phyloP scores from a whole-genome alignment of 64 coral and sea anemone genomes.

The Astreopora myriophthalma region DNA sequence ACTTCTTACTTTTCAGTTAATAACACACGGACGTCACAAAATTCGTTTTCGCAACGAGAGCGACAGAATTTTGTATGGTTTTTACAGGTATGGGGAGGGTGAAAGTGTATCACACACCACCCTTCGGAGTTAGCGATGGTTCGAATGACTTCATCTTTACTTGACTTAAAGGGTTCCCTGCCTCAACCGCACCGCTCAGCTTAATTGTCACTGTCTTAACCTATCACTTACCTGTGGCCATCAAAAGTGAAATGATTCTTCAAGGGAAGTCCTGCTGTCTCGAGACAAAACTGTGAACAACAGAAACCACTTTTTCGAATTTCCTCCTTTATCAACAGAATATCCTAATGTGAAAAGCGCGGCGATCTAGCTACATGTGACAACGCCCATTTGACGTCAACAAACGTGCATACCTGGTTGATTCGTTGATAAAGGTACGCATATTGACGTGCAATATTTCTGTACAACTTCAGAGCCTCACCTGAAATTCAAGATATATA shows the following conservation, averaged over 20 bases:
- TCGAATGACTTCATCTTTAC: too few species aligned
- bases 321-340: neutral
- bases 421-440: slow-evolving; percentile 85
- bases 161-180: too few species aligned
- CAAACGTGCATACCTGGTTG: neutral
- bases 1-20: too few species aligned
- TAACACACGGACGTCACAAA: too few species aligned
- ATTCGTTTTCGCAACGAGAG: too few species aligned
- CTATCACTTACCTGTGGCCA: slow-evolving; percentile 62
- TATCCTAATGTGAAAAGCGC: neutral
- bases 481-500: slow-evolving; percentile 48
- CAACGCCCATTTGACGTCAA: neutral
- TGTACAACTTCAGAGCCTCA: slow-evolving; percentile 84
- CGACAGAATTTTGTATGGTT: too few species aligned
- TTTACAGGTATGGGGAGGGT: too few species aligned
- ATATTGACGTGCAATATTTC: slow-evolving; percentile 94
- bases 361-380: neutral
- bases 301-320: neutral
- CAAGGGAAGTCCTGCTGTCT: slow-evolving; percentile 64
- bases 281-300: slow-evolving; percentile 60
- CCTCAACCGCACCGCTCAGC: too few species aligned
- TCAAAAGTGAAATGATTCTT: slow-evolving; percentile 72
- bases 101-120: too few species aligned
- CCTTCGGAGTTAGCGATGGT: too few species aligned
- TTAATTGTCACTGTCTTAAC: too few species aligned